phyloP scores from a whole-genome alignment of 2,888 invertebrate genomes.

The Caenorhabditis sp. region DNA sequence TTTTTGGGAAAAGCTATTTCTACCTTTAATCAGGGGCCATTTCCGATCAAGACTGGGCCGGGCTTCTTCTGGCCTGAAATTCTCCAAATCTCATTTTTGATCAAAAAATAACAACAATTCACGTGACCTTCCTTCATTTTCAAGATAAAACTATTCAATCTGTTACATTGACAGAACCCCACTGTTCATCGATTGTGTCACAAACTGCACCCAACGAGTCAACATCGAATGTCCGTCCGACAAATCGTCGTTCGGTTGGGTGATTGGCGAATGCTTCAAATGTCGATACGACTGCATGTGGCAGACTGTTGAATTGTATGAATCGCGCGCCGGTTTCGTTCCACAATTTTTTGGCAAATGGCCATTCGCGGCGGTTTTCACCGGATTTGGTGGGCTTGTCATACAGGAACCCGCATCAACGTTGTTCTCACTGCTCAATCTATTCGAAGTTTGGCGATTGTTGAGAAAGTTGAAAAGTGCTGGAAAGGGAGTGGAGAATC shows the following conservation, averaged over 20 bases:
- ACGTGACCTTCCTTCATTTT: too few species aligned
- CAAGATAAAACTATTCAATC: too few species aligned
- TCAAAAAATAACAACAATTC: too few species aligned
- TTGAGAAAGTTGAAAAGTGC: constrained; percentile 17
- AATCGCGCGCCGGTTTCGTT: constrained; percentile 23
- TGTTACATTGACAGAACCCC: background rate
- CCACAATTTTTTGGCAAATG: constrained; percentile 68
- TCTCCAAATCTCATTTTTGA: too few species aligned
- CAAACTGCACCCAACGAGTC: background rate
- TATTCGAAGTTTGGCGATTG: constrained; percentile 46
- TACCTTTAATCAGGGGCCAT: too few species aligned
- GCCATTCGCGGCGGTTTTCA: constrained; percentile 59
- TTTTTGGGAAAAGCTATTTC: too few species aligned
- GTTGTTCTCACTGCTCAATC: constrained; percentile 59
- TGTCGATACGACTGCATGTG: constrained; percentile 64
- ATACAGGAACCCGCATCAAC: constrained; percentile 63
- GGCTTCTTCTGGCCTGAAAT: too few species aligned
- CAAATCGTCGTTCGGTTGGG: constrained; percentile 15
- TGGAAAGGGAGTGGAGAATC: constrained; percentile 14
- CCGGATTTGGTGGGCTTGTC: constrained; percentile 28
- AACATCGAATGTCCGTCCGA: background rate
- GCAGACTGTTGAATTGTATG: constrained; percentile 52
- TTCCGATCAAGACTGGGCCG: too few species aligned
- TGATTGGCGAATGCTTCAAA: constrained; percentile 38
- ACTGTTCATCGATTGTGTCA: background rate